A percentile compares a stretch with the other conserved stretches of the same genome.
Evolutionary conservation across 1,140 invertebrate genomes (phyloP).

Genomic region (Pseudomyrmex dendroicus): DNA sequence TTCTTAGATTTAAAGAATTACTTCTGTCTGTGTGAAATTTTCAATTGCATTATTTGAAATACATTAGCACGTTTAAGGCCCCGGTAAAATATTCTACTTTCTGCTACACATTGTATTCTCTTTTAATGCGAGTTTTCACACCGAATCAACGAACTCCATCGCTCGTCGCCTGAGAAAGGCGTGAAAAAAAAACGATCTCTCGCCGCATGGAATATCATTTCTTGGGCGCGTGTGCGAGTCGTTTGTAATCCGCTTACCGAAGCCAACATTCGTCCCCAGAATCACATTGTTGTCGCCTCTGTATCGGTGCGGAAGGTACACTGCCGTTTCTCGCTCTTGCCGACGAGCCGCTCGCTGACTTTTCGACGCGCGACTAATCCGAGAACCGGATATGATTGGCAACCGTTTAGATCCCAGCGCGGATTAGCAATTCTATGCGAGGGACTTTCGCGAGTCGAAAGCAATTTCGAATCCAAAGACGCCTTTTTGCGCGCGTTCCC

Average conservation of each 20-base stretch:
- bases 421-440: slow-evolving; percentile 77
- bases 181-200: slow-evolving; percentile 55
- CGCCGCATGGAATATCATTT: slow-evolving; percentile 54
- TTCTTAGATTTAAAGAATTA: too few species aligned
- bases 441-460: slow-evolving; percentile 63
- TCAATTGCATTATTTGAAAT: too few species aligned
- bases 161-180: slow-evolving; percentile 32
- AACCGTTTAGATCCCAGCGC: slow-evolving; percentile 84
- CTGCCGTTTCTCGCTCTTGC: slow-evolving; percentile 76
- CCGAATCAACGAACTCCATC: slow-evolving; percentile 24
- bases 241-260: slow-evolving; percentile 83
- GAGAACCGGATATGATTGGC: slow-evolving; percentile 86
- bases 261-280: slow-evolving; percentile 67
- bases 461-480: slow-evolving; percentile 34
- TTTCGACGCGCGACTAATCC: slow-evolving; percentile 82
- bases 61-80: too few species aligned
- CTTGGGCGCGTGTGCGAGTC: slow-evolving; percentile 79
- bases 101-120: not conserved
- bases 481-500: slow-evolving; percentile 37
- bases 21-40: too few species aligned
- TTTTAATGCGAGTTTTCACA: slow-evolving; percentile 21
- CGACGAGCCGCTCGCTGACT: slow-evolving; percentile 65
- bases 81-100: too few species aligned
- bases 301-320: slow-evolving; percentile 44
- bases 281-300: slow-evolving; percentile 62